Percentiles rank a stretch among this genome's conserved stretches.
These are phyloP conservation scores for Butorides virescens DNA, from an alignment of 2,113 vertebrate species.

Conservation along the genomic window DNA sequence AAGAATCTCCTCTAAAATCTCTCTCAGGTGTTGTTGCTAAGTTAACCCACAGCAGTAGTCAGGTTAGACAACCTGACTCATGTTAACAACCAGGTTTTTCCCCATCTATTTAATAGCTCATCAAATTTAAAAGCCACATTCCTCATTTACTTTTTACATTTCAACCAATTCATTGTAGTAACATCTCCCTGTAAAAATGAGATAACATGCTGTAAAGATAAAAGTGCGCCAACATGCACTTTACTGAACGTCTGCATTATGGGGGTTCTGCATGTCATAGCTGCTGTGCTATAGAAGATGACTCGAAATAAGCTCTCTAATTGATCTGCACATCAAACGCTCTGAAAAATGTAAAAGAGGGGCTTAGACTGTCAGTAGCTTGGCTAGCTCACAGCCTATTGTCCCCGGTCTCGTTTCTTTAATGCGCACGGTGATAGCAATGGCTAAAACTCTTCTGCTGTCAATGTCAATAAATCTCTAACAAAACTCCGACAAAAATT, in stretches of 20 bases:
- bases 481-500: not conserved
- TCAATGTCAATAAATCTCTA: not conserved
- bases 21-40: not conserved
- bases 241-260: not conserved
- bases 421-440: not conserved
- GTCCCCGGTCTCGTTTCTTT: not conserved
- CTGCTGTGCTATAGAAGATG: not conserved
- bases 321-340: slow-evolving; percentile 33
- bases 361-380: not conserved
- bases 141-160: slow-evolving; percentile 21
- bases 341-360: slow-evolving; percentile 30
- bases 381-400: not conserved
- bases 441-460: not conserved
- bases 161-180: not conserved
- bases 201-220: slow-evolving; percentile 24
- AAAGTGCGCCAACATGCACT: not conserved
- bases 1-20: not conserved
- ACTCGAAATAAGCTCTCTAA: not conserved
- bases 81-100: not conserved
- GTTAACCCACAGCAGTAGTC: not conserved
- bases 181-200: not conserved
- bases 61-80: not conserved
- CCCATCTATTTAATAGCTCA: slow-evolving; percentile 1
- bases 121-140: not conserved
- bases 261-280: not conserved